Conservation (phyloP, 2,797 vertebrate species). For the Myripristis jacobus region DNA sequence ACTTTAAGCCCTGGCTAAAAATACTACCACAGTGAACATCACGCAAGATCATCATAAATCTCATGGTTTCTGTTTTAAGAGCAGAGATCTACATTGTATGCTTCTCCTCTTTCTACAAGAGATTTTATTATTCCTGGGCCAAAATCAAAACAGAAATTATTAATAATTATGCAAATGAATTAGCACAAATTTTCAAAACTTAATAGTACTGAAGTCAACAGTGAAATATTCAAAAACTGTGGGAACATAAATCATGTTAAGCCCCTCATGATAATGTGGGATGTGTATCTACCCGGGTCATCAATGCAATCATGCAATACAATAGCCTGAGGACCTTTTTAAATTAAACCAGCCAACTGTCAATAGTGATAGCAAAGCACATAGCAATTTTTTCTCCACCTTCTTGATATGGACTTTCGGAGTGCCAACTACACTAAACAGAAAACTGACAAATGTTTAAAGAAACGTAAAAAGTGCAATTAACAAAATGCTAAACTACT, state of each 20-base stretch:
- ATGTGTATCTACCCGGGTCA: conserved; percentile 34
- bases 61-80: background rate
- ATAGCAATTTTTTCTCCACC: conserved; percentile 20
- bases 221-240: background rate
- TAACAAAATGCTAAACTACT: too few species aligned
- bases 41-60: background rate
- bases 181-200: background rate
- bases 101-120: background rate
- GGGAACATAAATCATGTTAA: background rate
- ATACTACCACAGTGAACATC: background rate
- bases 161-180: background rate
- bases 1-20: conserved; percentile 1
- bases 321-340: conserved; percentile 52
- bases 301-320: conserved; percentile 41
- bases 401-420: conserved; percentile 20
- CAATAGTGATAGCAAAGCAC: conserved; percentile 42
- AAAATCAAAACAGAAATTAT: background rate
- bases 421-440: background rate
- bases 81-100: background rate
- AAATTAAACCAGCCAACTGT: conserved; percentile 49
- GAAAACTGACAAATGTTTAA: conserved; percentile 17
- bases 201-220: background rate
- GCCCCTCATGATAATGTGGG: conserved; percentile 35
- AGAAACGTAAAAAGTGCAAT: conserved; percentile 4
- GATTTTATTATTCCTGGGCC: background rate